Conservation (phyloP, 2,888 invertebrate species). For the Orgyia antiqua region DNA sequence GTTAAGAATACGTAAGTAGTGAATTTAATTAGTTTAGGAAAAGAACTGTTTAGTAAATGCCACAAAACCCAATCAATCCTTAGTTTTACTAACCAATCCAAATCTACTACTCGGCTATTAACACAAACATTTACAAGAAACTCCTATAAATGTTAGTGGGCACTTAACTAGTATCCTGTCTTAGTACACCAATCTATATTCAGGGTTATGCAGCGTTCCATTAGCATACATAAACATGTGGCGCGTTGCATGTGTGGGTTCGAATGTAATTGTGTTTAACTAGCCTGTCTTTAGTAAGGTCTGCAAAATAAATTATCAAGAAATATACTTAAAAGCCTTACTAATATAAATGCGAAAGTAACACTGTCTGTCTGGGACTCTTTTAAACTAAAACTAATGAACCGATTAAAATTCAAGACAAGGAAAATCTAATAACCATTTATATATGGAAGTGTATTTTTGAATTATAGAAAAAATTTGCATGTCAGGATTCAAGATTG, state of each 20-base stretch:
- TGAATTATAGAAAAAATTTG: no score
- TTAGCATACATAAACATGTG: slow-evolving; percentile 25
- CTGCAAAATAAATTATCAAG: not conserved
- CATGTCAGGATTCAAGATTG: no score
- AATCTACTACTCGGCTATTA: slow-evolving; percentile 4
- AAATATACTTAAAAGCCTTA: no score
- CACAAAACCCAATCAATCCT: slow-evolving; percentile 4
- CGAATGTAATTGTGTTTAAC: slow-evolving; percentile 5
- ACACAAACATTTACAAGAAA: slow-evolving; percentile 15
- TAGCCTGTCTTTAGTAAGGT: slow-evolving; percentile 1
- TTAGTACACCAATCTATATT: slow-evolving; percentile 27
- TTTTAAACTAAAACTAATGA: no score
- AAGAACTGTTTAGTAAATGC: not conserved
- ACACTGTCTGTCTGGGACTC: no score
- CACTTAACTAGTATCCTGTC: slow-evolving; percentile 24
- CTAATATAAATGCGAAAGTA: no score
- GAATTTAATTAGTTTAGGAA: no score
- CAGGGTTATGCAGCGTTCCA: slow-evolving; percentile 27
- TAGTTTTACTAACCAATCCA: slow-evolving; percentile 5
- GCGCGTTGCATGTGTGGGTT: slow-evolving; percentile 3
- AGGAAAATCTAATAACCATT: no score
- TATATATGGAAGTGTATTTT: no score
- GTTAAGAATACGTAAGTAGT: no score
- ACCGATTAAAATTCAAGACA: no score
- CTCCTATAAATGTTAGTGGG: slow-evolving; percentile 26